Conservation (phyloP, 2,797 vertebrate species). For the Chromobotia macracanthus region DNA sequence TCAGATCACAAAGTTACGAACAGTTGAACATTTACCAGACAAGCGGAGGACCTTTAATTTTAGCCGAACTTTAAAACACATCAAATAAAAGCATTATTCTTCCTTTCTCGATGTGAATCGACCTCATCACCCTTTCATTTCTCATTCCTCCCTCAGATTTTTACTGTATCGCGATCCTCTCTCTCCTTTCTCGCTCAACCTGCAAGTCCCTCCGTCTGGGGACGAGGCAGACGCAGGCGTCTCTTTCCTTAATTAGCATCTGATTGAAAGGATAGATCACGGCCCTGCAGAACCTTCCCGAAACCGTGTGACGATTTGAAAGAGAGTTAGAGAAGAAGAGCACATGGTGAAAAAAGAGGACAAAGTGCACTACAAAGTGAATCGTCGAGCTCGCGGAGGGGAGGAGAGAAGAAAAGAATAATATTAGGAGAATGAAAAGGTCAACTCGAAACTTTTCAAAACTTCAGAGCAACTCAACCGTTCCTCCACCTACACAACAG, state of each 20-base stretch:
- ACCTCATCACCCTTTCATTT: constrained; percentile 45
- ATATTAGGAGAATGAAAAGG: constrained; percentile 44
- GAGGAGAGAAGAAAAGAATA: constrained; percentile 2
- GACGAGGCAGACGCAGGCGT: constrained; percentile 59
- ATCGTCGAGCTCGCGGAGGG: not conserved
- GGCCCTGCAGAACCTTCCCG: constrained; percentile 68
- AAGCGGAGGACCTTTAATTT: constrained; percentile 24
- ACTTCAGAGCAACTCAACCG: constrained; percentile 22
- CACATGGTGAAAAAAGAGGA: constrained; percentile 20
- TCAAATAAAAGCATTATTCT: constrained; percentile 24
- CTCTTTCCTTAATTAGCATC: constrained; percentile 75
- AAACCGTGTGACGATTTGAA: constrained; percentile 52
- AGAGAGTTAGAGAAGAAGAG: constrained; percentile 21
- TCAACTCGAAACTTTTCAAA: constrained; percentile 46
- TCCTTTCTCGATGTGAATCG: constrained; percentile 30
- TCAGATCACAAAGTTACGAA: constrained; percentile 21
- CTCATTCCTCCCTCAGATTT: constrained; percentile 18
- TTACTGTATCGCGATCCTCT: not conserved
- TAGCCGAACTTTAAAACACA: constrained; percentile 22
- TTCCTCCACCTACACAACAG: constrained; percentile 51
- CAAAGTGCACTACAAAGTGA: constrained; percentile 23
- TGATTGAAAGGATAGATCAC: constrained; percentile 73
- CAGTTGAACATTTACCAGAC: constrained; percentile 24
- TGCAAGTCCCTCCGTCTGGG: constrained; percentile 57
- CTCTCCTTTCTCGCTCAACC: constrained; percentile 66